Conservation (phyloP, 1,140 invertebrate species). For the Drosophila parabipectinata region DNA sequence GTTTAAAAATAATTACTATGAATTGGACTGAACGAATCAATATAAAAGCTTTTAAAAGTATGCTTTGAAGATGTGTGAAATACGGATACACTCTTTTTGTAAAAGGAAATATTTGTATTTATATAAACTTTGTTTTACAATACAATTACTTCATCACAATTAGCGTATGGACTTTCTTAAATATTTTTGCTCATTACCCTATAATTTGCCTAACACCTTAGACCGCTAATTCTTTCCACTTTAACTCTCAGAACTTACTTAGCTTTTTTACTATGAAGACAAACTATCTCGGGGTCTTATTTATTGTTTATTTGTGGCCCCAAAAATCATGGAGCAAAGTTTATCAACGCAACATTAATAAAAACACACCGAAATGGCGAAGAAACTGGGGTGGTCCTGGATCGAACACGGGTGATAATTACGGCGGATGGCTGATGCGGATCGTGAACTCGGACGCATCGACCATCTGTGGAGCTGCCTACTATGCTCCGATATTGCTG, state of each 20-base stretch:
- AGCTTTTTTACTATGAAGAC: not conserved
- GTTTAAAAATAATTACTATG: not conserved
- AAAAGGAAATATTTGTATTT: not conserved
- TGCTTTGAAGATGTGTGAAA: not conserved
- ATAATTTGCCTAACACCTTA: not conserved
- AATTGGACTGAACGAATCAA: not conserved
- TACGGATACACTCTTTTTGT: not conserved
- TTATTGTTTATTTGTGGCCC: not conserved
- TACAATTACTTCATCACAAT: not conserved
- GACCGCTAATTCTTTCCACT: not conserved
- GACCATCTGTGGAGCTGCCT: slow-evolving; percentile 30
- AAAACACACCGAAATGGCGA: not conserved
- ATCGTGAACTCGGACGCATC: slow-evolving; percentile 6
- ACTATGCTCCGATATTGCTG: slow-evolving; percentile 25
- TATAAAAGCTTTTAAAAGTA: not conserved
- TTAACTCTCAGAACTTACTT: not conserved
- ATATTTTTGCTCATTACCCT: not conserved
- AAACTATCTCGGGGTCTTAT: not conserved
- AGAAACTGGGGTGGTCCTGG: slow-evolving; percentile 25
- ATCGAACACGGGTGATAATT: slow-evolving; percentile 10
- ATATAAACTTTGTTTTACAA: not conserved
- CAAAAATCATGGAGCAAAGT: slow-evolving; percentile 1
- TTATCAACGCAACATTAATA: slow-evolving; percentile 13
- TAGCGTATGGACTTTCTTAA: not conserved
- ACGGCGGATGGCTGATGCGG: slow-evolving; percentile 42